Evolutionary conservation across 2,797 vertebrate genomes (phyloP), one percentile per base, ranked within the genome.

Genomic region (Hemibagrus guttatus): DNA sequence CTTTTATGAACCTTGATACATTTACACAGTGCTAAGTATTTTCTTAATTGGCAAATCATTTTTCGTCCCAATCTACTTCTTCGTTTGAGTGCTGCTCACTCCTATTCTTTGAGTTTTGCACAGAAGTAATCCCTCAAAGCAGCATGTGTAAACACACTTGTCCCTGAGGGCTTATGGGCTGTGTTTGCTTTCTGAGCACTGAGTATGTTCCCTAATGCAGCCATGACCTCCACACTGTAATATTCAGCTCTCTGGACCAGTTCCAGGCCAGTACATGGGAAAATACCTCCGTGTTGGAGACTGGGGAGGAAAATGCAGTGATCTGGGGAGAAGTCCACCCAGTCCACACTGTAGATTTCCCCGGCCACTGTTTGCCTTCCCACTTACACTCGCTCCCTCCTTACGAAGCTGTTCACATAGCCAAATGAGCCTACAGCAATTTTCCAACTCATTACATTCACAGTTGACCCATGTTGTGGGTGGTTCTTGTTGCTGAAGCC

Each of bases 251-350:
- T 91, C 93, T 97, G 97, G 97, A 95, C 28, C 35, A 52, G 83
- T 0, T 96, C 97, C 97, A 96, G 92, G 72, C 72, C 90, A 94
- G 95, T 96, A 96, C 98, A 96, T 99, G 98, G 97, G 98, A 99
- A 99, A 97, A 96, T 96, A 96, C 96, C 95, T 92, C 88, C 91
- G 95, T 89, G 89, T 91, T 85, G 69, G 78, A 89, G 85, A 85
- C 86, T 87, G 90, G 91, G 92, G 94, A 91, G 93, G 63, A 64
- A 68, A 90, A 92, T 92, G 91, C 91, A 90, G 87, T 87, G 89
- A 83, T 85, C 88, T 84, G 81, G 84, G 87, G 84, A 86, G 75
- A 52, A 68, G 61, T 88, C 81, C 72, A 74, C 63, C 90, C 90
- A 92, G 91, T 93, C 90, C 91, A 90, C 87, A 92, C 83, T 89